Base-by-base conservation (phyloP, 2,797 vertebrate genomes). In the Periparus ater region DNA sequence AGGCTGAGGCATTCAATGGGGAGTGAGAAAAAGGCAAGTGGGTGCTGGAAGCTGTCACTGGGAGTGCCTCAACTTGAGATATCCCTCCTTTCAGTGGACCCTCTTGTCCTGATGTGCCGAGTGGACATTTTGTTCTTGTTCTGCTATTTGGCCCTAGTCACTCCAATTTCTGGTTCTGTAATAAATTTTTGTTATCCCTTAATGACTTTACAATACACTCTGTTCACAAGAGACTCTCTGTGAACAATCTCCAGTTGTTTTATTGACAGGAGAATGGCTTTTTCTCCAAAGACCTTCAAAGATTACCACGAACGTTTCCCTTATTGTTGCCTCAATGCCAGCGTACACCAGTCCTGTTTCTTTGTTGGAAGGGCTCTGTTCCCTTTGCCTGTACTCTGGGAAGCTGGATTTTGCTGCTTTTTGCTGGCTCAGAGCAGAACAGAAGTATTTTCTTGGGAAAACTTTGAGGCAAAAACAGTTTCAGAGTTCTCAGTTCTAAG, bases 1-100 rank as follows among this genome's bases (percentile, higher is more conserved):
- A 89, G 62, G 70, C 83, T 92, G 86, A 94, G 72, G 77, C 84
- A 82, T 82, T 95, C 78, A 51, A 25, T 61, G 22, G 27, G 66
- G 32, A 85, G 53, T 27, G 36, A 95, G 63, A 50, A 71, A 76
- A 89, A 81, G 62, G 36, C 63, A 68, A 77, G 74, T 12, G 26
- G 45, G 73, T 53, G 54, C 82, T 85, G 51, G 85, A 67, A 85
- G 77, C 76, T 76, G 90, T 42, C 82, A 42, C 48, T 85, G 71
- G 67, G 80, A 91, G 30, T 88, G 89, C 88, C 71, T 84, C 89
- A 82, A 25, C 60, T 77, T 70, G 74, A 91, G 60, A 77, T 47
- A 74, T 13, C 44, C 29, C 42, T 75, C 61, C 71, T 63, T 88
- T 62, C 85, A 84, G 82, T 50, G 80, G 80, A 93, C 48, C 85